Percentiles rank a stretch among this genome's conserved stretches.
Evolutionary conservation across 2,888 invertebrate species (phyloP).

Genomic region (Acleris literana): DNA sequence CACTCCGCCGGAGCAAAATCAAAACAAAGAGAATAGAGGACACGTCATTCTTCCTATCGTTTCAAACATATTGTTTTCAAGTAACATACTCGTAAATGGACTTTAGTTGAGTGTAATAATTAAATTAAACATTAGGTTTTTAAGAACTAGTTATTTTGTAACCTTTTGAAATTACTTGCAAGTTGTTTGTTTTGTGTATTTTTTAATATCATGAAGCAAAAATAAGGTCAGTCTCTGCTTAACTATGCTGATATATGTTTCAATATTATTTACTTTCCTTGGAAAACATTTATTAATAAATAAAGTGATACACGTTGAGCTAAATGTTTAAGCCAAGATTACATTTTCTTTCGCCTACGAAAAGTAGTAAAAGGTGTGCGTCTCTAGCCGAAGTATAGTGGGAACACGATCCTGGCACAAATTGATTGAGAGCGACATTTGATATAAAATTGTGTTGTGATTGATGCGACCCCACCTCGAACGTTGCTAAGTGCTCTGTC

Average conservation of each 20-base stretch:
- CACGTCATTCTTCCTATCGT: slow-evolving; percentile 35
- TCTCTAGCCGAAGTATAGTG: slow-evolving; percentile 59
- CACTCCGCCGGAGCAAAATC: slow-evolving; percentile 52
- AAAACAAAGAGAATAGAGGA: slow-evolving; percentile 57
- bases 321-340: slow-evolving; percentile 34
- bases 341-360: slow-evolving; percentile 43
- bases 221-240: too few relatives aligned
- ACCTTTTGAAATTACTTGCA: too few relatives aligned
- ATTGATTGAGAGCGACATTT: slow-evolving; percentile 84
- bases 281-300: not conserved
- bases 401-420: slow-evolving; percentile 78
- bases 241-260: too few relatives aligned
- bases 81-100: not conserved
- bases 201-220: too few relatives aligned
- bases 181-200: too few relatives aligned
- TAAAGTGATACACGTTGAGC: not conserved
- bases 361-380: slow-evolving; percentile 55
- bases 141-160: too few relatives aligned
- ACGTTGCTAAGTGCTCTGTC: slow-evolving; percentile 80
- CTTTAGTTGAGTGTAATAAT: not conserved
- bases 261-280: not conserved
- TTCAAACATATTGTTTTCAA: slow-evolving; percentile 2
- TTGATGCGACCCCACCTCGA: slow-evolving; percentile 79
- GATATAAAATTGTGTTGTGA: slow-evolving; percentile 84
- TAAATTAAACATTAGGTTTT: not conserved